Percentiles rank a stretch among this genome's conserved stretches.
These are phyloP conservation scores for Rissa tridactyla DNA, from an alignment of 2,113 vertebrate genomes.

Conservation along the genomic window DNA sequence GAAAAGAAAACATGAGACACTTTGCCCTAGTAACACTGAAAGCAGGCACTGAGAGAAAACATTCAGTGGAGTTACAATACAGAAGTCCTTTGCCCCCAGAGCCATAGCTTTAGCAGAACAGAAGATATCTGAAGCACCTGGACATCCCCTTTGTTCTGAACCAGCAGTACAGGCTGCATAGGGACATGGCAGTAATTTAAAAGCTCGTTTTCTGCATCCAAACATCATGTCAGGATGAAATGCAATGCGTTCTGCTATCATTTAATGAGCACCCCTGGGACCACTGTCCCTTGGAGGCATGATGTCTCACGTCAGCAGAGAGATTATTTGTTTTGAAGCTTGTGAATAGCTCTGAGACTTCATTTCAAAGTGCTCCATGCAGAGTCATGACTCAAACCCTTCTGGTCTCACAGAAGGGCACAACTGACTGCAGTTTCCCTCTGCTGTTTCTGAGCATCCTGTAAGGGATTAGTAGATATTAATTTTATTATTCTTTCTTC, in stretches of 20 bases:
- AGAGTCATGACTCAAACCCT: slow-evolving; percentile 10
- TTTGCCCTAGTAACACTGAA: background rate
- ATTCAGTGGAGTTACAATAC: background rate
- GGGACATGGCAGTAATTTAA: background rate
- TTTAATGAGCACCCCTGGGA: slow-evolving; percentile 31
- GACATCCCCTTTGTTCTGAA: background rate
- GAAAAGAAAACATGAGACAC: background rate
- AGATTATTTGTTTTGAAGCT: slow-evolving; percentile 43
- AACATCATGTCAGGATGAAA: background rate
- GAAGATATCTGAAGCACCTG: background rate
- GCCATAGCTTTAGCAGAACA: background rate
- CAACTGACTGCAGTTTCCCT: background rate
- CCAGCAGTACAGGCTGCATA: background rate
- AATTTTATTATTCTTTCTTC: background rate
- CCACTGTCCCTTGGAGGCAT: background rate
- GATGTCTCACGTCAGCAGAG: background rate
- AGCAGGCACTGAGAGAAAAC: background rate
- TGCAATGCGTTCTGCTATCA: background rate
- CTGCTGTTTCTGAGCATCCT: background rate
- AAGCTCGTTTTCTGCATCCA: slow-evolving; percentile 21
- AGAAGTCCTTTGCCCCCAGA: background rate
- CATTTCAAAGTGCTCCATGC: background rate
- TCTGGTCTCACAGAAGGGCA: slow-evolving; percentile 11
- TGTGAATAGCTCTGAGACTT: slow-evolving; percentile 25
- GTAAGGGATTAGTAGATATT: background rate